Evolutionary conservation across 2,797 vertebrate species (phyloP), one percentile per base, ranked within the genome.

Genomic region (Triplophysa bombifrons): DNA sequence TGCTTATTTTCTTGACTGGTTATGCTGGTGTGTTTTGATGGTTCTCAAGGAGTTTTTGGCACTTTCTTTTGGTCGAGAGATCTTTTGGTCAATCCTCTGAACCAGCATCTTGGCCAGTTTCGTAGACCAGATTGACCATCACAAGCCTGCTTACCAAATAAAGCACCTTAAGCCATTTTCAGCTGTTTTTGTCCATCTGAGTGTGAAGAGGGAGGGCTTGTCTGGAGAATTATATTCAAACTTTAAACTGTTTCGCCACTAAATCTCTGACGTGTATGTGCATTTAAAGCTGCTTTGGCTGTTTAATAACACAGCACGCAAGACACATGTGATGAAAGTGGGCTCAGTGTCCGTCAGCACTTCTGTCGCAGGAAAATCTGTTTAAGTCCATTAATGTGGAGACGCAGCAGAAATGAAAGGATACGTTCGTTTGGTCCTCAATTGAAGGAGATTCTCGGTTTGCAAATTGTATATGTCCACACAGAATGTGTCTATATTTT

Each of bases 291-390:
- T 81, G 63, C 61, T 73, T 83, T 76, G 73, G 76, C 61, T 72
- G 20, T 80, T 76, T 82, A 82, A 63, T 79, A 81, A 65, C 51
- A 46, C 58, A 44, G 51, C 25, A 16, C 41, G 41, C 64, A 61
- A n/a, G 22, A 51, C 2, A 3, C 48, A 27, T 77, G 66, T 65
- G 60, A 75, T 79, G 72, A 74, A 78, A 77, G 67, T 22, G 25
- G 51, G 66, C 78, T 74, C 55, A 56, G 73, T 68, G 74, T 74
- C 69, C 65, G 69, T 78, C 70, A 84, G 83, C 82, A 81, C 70
- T 73, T 81, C 74, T 80, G 77, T 72, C 9, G 68, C 58, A 22
- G 41, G 22, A 60, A 51, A 76, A 71, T 60, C 60, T 72, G 74
- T 63, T 56, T 72, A 48, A 72, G 74, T 58, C 14, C 20, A 13